Base-by-base conservation (phyloP, 2,888 invertebrate species). In the Charanyca ferruginea region DNA sequence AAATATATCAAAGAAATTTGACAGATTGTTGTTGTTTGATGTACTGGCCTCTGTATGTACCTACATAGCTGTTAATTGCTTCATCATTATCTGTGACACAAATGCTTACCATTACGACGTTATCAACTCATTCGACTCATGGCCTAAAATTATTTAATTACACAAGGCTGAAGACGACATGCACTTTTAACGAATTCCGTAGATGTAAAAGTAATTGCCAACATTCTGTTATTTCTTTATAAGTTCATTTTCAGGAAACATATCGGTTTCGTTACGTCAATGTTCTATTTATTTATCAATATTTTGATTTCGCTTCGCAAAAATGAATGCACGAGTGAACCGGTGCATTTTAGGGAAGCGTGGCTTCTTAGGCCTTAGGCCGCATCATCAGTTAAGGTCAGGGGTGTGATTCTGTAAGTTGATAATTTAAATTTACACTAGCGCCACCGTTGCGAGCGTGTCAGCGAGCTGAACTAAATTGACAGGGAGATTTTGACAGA, bases 81-180 rank as follows among this genome's bases (percentile, higher is more conserved):
- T 28, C 45, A 20, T 18, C 18, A 63, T 76, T 72, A 76, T 49
- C 60, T 54, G 38, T 67, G 72, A 58, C 78, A 80, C 66, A 66
- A 64, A 73, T 77, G 47, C 20, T 49, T 6, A 42, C 38, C 72
- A 55, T 63, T 63, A 77, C 20, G 11, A n/a, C 7, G 18, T 32
- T 48, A 53, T 77, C 20, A 62, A 54, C 62, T 48, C 42, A 45
- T 57, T 47, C 1, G n/a, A 58, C 13, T 38, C 20, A 9, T 57
- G 25, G 32, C n/a, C n/a, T 53, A 41, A 71, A 53, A 41, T 28
- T 22, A 9, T 18, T 20, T 67, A 52, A 42, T 75, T 22, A 23
- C n/a, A 3, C n/a, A 54, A 13, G 16, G 38, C 32, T 42, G 28
- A 42, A 44, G 7, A 23, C n/a, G 66, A 73, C 52, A 55, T 11